Base-by-base conservation (phyloP, 2,888 invertebrate genomes). In the Helobdella robusta region DNA sequence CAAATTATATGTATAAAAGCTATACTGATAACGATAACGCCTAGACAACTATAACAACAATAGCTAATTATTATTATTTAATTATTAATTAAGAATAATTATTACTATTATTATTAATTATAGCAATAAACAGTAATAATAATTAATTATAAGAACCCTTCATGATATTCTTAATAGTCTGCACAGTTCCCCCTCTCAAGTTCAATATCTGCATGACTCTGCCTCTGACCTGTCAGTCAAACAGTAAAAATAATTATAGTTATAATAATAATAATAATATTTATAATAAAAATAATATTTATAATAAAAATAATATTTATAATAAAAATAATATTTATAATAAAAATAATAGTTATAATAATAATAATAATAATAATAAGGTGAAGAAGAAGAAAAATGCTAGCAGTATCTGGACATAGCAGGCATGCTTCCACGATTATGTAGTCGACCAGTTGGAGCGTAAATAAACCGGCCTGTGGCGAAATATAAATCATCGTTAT, bases 381-480 rank as follows among this genome's bases (percentile, higher is more conserved):
- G 23, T 8, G 8, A 20, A 52, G 8, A 52, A 15, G 52, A 8
- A 52, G 52, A 20, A 40, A 40, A 40, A 18, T n/a, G 20, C 48
- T 48, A 18, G 79, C 78, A 20, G 77, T 73, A 8, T 75, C 68
- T 20, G 76, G 71, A 2, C 85, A 66, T 84, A 79, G 74, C 2
- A 80, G 79, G 70, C 82, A 82, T 15, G 83, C 79, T 68, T 84
- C 83, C 56, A 84, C 73, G 74, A 85, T 81, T 65, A 84, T 81
- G 76, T 92, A 91, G 79, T 95, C 94, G 32, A 97, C 86, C 61
- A 94, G 84, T 80, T 98, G 97, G 64, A 98, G 83, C 0, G 92
- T 91, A 78, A 95, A 98, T n/a, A 98, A 83, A 0, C 98, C 98
- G 8, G 89, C 89, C n/a, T n/a, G n/a, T n/a, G n/a, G n/a, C n/a